phyloP scores from a whole-genome alignment of 2,113 vertebrate species.

The Gymnocephalus cernua region DNA sequence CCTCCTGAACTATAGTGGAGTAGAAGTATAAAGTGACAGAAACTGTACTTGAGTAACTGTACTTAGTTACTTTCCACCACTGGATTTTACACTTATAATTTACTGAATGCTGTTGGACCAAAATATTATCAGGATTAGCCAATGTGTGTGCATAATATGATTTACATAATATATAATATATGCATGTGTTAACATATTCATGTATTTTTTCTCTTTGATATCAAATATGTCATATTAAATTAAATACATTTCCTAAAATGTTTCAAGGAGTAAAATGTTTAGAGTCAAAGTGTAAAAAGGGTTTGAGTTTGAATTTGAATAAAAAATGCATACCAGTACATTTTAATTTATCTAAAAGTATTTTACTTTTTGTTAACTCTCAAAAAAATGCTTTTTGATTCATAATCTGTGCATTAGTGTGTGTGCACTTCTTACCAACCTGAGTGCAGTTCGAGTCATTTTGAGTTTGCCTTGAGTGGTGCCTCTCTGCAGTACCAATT shows the following conservation, averaged over 20 bases:
- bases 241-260: not conserved
- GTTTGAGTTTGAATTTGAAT: too few relatives aligned
- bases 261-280: not conserved
- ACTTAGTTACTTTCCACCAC: not conserved
- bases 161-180: not conserved
- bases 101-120: not conserved
- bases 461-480: slow-evolving; percentile 51
- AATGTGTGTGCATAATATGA: not conserved
- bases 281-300: not conserved
- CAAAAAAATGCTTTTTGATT: not conserved
- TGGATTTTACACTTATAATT: not conserved
- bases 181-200: not conserved
- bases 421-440: slow-evolving; percentile 49
- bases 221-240: not conserved
- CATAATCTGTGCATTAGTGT: not conserved
- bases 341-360: not conserved
- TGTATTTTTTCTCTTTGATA: not conserved
- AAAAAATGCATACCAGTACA: not conserved
- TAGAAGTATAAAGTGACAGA: not conserved
- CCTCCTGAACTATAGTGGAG: not conserved
- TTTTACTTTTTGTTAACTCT: not conserved
- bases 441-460: slow-evolving; percentile 53
- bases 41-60: not conserved
- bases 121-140: not conserved
- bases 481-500: slow-evolving; percentile 78